These are phyloP conservation scores for Trachemys scripta DNA, from an alignment of 2,113 vertebrate species.

Conservation along the genomic window DNA sequence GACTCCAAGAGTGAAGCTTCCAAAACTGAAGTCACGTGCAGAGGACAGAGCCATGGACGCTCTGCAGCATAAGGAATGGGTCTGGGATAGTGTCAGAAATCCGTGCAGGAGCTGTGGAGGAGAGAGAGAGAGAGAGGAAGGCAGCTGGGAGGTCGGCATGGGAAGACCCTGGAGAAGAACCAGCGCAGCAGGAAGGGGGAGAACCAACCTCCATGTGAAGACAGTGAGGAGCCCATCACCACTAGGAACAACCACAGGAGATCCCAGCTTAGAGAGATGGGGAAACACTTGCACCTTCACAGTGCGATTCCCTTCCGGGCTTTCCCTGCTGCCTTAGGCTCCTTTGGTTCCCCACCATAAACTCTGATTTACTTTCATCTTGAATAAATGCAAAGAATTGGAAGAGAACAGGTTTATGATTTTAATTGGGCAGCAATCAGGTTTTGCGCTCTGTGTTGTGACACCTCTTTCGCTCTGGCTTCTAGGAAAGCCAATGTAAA, in stretches of 20 bases:
- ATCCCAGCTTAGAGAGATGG: neutral
- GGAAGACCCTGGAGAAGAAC: neutral
- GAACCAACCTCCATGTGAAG: neutral
- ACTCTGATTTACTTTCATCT: neutral
- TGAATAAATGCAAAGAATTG: neutral
- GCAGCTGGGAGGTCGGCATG: neutral
- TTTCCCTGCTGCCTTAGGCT: neutral
- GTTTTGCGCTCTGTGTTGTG: too few species aligned
- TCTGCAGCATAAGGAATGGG: neutral
- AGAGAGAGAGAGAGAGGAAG: neutral
- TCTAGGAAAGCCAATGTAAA: neutral
- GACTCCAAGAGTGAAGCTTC: neutral
- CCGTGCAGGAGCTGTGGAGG: neutral
- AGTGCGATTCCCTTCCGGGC: neutral
- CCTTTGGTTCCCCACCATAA: neutral
- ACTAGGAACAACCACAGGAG: neutral
- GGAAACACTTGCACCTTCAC: neutral
- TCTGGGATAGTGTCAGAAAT: neutral
- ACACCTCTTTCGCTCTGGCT: neutral
- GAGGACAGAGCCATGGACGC: neutral
- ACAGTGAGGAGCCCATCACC: neutral
- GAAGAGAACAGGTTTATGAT: neutral
- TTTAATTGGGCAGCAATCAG: too few species aligned
- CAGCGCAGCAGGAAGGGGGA: neutral
- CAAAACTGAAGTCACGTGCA: neutral